Evolutionary conservation across 2,797 vertebrate genomes (phyloP), one percentile per base, ranked within the genome.

Genomic region (Silurus aristotelis): DNA sequence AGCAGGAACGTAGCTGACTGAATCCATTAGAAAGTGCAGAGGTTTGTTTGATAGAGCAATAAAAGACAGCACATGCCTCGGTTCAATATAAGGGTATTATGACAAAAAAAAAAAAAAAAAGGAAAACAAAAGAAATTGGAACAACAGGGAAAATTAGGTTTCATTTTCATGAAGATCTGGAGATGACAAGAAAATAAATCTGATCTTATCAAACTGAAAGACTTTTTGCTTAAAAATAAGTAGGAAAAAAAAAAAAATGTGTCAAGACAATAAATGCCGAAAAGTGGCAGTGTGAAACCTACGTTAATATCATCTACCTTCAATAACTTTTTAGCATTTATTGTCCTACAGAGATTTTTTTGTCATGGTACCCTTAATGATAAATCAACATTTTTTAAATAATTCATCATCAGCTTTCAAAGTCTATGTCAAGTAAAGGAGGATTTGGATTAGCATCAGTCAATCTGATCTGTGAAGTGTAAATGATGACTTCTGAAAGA

Each of bases 361-460:
- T 90, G 88, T 90, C 89, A 91, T 85, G 85, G 87, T 85, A 90
- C 87, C 89, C 88, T 89, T 87, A 56, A 6, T 46, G n/a, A 82
- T 83, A 66, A 86, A 64, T 79, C 77, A 88, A 38, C 38, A 38
- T 38, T 38, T 27, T 55, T 68, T 63, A 43, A 83, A n/a, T 61
- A 9, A 64, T 80, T 80, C 27, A 83, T 60, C 63, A 77, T 71
- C 56, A 86, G 66, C 56, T n/a, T 73, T 73, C 70, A 83, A 13
- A 52, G 46, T 61, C 19, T 43, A 63, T 38, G 38, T 68, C 22
- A 68, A 25, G 52, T 60, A 60, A 22, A 22, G 5, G 56, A 61
- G 2, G 63, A 52, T 63, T 58, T 66, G n/a, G 60, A 75, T 76
- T 77, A 67, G 52, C 63, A 22, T 76, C 10, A 25, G 63, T 79